Percentiles rank a stretch among this genome's conserved stretches.
These are phyloP conservation scores for Mesochorus sp. DNA, from an alignment of 2,888 invertebrate genomes.

Conservation along the genomic window DNA sequence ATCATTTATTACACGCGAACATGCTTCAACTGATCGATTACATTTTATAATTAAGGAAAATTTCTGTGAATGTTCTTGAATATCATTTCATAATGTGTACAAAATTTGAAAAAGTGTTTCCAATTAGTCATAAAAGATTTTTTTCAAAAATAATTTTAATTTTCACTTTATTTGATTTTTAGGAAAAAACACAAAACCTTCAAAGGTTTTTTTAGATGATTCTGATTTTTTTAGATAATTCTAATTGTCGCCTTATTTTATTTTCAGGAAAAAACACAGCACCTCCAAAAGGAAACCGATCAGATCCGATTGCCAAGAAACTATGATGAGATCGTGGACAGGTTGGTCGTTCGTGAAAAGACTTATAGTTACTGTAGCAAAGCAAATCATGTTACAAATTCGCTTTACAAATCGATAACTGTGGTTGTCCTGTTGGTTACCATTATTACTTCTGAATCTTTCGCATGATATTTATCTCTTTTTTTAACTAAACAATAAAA, in stretches of 20 bases:
- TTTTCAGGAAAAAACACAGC: slow-evolving; percentile 68
- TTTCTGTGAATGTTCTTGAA: no score
- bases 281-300: slow-evolving; percentile 64
- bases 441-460: slow-evolving; percentile 6
- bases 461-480: background rate
- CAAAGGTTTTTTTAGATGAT: background rate
- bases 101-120: background rate
- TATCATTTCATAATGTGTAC: no score
- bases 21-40: background rate
- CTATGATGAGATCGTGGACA: slow-evolving; percentile 67
- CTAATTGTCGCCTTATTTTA: slow-evolving; percentile 22
- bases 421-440: background rate
- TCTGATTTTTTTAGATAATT: background rate
- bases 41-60: no score
- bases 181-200: no score
- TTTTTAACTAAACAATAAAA: background rate
- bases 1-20: background rate
- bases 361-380: slow-evolving; percentile 38
- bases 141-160: background rate
- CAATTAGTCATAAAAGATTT: no score
- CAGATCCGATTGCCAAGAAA: slow-evolving; percentile 54
- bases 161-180: background rate
- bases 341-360: slow-evolving; percentile 52
- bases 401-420: no score
- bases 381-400: slow-evolving; percentile 28